Evolutionary conservation across 2,888 invertebrate species (phyloP), one percentile per base, ranked within the genome.

Genomic region (Aelia acuminata): DNA sequence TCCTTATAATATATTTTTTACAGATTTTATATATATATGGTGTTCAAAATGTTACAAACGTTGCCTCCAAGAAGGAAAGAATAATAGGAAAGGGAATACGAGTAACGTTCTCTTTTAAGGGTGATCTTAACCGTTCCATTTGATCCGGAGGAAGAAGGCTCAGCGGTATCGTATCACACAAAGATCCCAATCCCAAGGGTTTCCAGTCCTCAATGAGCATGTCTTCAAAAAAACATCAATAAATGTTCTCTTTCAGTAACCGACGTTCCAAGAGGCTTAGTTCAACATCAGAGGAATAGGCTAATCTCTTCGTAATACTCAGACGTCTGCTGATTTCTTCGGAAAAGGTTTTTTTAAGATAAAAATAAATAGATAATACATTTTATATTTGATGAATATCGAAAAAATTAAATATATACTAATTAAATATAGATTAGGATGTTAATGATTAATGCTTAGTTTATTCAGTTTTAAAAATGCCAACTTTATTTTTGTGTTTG

Each of bases 191-290:
- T 63, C 63, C 63, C 63, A 18, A 18, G 63, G 63, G 63, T 31
- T 31, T 31, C 31, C 4, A 15, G 63, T 31, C 31, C 63, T 63
- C 63, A 31, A 63, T 63, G 63, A 63, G 63, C 63, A 63, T 63
- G 63, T 63, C 63, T 63, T 35, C 31, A 63, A 63, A 63, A 43
- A 63, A 63, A 63, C 63, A 31, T 63, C 63, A 31, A 63, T 63
- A 63, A 63, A 63, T 63, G 31, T 31, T 18, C 63, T 63, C 31
- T 31, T 13, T 63, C 15, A 31, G 63, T 10, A 26, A 63, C 63
- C 4, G 2, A 3, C 26, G 7, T 31, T 63, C 18, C 4, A 63
- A 31, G 63, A 5, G 63, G 31, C 20, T 63, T 63, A 31, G 31
- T 31, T 18, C 10, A 18, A 7, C 63, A 57, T 13, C 57, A 57